Percentiles rank a stretch among this genome's conserved stretches.
phyloP scores from a whole-genome alignment of 1,140 invertebrate genomes.

The Hylaeus volcanicus region DNA sequence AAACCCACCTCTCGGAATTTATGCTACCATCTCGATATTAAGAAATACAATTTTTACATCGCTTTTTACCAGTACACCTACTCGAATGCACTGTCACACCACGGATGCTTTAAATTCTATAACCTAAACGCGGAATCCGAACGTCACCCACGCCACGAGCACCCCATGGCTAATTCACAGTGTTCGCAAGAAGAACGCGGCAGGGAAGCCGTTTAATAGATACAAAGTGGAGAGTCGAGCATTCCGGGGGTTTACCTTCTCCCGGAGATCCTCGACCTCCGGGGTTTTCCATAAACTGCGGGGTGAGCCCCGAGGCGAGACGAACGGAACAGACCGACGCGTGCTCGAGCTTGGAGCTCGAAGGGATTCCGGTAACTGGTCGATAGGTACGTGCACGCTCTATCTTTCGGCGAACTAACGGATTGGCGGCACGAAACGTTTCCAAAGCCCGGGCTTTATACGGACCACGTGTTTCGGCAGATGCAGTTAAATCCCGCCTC shows the following conservation, averaged over 20 bases:
- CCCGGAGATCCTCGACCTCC: conserved; percentile 18
- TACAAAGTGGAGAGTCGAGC: too few species aligned
- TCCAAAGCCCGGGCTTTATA: conserved; percentile 60
- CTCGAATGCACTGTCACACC: too few species aligned
- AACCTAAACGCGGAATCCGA: too few species aligned
- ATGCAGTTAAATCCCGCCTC: conserved; percentile 68
- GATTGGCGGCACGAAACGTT: conserved; percentile 49
- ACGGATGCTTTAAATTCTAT: too few species aligned
- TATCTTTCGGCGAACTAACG: conserved; percentile 52
- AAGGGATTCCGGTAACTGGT: conserved; percentile 46
- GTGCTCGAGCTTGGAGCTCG: background rate
- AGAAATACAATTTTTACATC: too few species aligned
- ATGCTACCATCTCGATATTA: too few species aligned
- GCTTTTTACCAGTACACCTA: too few species aligned
- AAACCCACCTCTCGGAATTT: too few species aligned
- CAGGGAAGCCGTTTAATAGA: too few species aligned
- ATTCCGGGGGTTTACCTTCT: conserved; percentile 4
- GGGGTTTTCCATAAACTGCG: conserved; percentile 43
- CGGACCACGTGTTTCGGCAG: conserved; percentile 73
- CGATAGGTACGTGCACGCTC: conserved; percentile 49
- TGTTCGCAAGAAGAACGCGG: too few species aligned
- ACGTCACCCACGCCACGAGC: too few species aligned
- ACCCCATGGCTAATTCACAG: too few species aligned
- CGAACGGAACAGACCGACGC: conserved; percentile 33
- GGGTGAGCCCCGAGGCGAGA: conserved; percentile 9